These are phyloP conservation scores for Psilanteris sp. DNA, from an alignment of 1,140 invertebrate genomes.

Conservation along the genomic window DNA sequence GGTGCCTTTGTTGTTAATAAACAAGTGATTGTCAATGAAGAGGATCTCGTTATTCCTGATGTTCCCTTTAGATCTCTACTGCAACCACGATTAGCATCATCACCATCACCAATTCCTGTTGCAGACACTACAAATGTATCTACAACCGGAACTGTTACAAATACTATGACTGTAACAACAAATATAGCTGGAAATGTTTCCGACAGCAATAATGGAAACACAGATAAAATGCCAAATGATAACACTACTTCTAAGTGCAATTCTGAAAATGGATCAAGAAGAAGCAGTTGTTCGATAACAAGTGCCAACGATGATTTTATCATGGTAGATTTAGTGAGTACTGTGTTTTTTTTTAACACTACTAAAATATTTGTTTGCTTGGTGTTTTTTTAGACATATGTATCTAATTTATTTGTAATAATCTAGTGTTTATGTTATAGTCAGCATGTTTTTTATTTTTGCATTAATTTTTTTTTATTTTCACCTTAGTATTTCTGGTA, in stretches of 20 bases:
- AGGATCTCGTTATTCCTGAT: conserved; percentile 83
- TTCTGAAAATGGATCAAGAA: conserved; percentile 76
- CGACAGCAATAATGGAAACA: conserved; percentile 80
- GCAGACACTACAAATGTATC: conserved; percentile 40
- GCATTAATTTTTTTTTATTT: too few relatives aligned
- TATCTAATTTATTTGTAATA: too few relatives aligned
- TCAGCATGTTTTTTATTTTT: too few relatives aligned
- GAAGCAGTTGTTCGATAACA: conserved; percentile 80
- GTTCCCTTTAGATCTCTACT: conserved; percentile 85
- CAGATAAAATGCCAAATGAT: conserved; percentile 70
- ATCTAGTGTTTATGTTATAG: too few relatives aligned
- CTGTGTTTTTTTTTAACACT: conserved; percentile 46
- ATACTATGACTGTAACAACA: conserved; percentile 54
- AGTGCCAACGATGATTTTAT: conserved; percentile 86
- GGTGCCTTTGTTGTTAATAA: conserved; percentile 86
- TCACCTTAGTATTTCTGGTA: too few relatives aligned
- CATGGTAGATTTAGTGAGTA: conserved; percentile 87
- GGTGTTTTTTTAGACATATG: too few relatives aligned
- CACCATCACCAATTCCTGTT: conserved; percentile 66
- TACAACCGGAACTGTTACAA: conserved; percentile 41
- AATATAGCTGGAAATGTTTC: conserved; percentile 43
- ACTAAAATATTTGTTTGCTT: conserved; percentile 17
- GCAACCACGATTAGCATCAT: conserved; percentile 74
- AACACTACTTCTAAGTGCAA: conserved; percentile 74
- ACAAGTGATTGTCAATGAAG: conserved; percentile 79